phyloP scores from a whole-genome alignment of 2,797 vertebrate genomes.

The Babyrousa celebensis region DNA sequence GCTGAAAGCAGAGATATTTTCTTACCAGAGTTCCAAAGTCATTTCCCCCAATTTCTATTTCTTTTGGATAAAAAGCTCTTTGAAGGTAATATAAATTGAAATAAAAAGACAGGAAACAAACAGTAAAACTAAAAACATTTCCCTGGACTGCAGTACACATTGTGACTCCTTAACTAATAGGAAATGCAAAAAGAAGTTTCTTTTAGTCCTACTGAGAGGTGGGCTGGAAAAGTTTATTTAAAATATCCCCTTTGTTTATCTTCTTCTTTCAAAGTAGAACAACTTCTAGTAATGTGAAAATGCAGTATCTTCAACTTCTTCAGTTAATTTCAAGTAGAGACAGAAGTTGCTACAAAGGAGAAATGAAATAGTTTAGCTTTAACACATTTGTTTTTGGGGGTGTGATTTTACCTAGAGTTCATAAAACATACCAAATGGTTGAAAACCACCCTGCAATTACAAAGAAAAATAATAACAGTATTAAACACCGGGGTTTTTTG shows the following conservation, averaged over 20 bases:
- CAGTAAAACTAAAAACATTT: slow-evolving; percentile 37
- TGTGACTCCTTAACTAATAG: neutral
- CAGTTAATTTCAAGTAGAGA: slow-evolving; percentile 73
- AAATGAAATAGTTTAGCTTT: slow-evolving; percentile 55
- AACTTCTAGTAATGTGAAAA: slow-evolving; percentile 53
- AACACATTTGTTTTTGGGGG: slow-evolving; percentile 40
- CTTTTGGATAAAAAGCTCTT: slow-evolving; percentile 79
- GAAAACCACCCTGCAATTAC: slow-evolving; percentile 45
- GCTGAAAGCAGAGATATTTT: slow-evolving; percentile 81
- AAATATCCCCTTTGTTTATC: slow-evolving; percentile 65
- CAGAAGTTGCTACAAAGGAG: slow-evolving; percentile 62
- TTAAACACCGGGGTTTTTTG: neutral
- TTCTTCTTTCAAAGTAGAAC: slow-evolving; percentile 79
- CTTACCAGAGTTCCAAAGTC: slow-evolving; percentile 77
- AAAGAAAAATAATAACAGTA: slow-evolving; percentile 47
- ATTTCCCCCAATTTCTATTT: slow-evolving; percentile 86
- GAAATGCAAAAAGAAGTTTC: slow-evolving; percentile 75
- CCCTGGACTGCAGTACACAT: slow-evolving; percentile 60
- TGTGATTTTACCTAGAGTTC: slow-evolving; percentile 10
- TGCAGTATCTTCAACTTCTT: slow-evolving; percentile 54
- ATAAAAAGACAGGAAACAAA: slow-evolving; percentile 72
- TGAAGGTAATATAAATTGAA: slow-evolving; percentile 79
- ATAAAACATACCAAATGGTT: slow-evolving; percentile 14
- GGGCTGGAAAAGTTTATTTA: slow-evolving; percentile 72
- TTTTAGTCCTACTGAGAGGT: slow-evolving; percentile 29